Percentiles rank a stretch among this genome's conserved stretches.
Conservation (phyloP, 1,140 invertebrate genomes). For the Dinoponera quadriceps region DNA sequence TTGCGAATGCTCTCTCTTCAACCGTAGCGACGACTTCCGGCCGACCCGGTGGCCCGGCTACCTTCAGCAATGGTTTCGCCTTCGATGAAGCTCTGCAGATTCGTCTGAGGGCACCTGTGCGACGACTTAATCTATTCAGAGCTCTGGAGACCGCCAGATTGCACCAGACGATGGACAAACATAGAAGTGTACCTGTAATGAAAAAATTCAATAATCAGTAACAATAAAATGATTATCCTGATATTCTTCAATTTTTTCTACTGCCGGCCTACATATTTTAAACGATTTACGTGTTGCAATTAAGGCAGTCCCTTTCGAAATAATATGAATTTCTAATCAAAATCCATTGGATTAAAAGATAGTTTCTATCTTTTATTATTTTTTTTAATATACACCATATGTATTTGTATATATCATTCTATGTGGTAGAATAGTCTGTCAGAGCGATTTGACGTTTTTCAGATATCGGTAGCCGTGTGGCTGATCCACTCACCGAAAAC, state of each 20-base stretch:
- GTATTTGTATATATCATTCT: not conserved
- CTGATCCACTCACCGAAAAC: constrained; percentile 88
- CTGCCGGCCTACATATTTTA: too few relatives aligned
- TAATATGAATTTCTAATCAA: too few relatives aligned
- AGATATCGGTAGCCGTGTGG: not conserved
- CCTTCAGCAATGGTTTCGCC: constrained; percentile 79
- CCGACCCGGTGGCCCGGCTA: constrained; percentile 72
- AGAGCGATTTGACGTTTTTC: not conserved
- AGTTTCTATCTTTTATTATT: too few relatives aligned
- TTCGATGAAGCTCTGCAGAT: constrained; percentile 80
- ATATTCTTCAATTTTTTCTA: not conserved
- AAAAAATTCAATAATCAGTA: not conserved
- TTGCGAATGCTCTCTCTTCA: constrained; percentile 93
- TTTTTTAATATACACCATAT: not conserved
- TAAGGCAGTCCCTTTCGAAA: too few relatives aligned
- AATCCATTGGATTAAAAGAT: too few relatives aligned
- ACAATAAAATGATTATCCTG: not conserved
- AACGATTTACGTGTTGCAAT: not conserved
- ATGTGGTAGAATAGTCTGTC: not conserved
- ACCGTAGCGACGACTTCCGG: constrained; percentile 87
- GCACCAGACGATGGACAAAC: constrained; percentile 91
- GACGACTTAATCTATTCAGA: constrained; percentile 88
- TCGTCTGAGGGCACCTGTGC: constrained; percentile 80
- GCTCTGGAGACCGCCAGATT: constrained; percentile 93
- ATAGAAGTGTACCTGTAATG: constrained; percentile 89